Percentiles rank a stretch among this genome's conserved stretches.
phyloP scores from a whole-genome alignment of 2,888 invertebrate genomes.

The Trilocha varians region DNA sequence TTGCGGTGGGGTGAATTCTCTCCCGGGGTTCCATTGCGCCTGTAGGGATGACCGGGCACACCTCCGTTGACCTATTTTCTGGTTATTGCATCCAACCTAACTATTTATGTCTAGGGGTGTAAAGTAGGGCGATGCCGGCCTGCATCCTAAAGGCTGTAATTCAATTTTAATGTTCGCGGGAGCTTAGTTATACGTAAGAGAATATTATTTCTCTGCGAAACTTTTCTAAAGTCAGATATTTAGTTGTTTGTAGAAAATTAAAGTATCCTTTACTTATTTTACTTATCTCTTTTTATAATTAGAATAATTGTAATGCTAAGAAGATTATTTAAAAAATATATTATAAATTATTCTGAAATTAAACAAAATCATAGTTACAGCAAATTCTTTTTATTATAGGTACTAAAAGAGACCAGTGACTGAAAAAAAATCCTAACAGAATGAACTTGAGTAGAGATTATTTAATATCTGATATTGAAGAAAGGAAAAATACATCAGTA shows the following conservation, averaged over 20 bases:
- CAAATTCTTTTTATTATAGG: conserved; percentile 6
- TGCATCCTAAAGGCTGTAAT: conserved; percentile 42
- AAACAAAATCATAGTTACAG: conserved; percentile 18
- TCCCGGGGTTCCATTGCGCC: conserved; percentile 38
- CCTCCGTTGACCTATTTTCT: conserved; percentile 73
- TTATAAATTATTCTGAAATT: conserved; percentile 8
- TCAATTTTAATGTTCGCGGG: conserved; percentile 19
- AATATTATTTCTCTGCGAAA: not conserved
- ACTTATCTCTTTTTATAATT: no score
- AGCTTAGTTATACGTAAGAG: conserved; percentile 5
- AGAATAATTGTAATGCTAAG: no score
- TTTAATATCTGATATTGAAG: not conserved
- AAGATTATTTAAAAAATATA: no score
- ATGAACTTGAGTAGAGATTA: not conserved
- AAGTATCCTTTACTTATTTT: no score
- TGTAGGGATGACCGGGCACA: conserved; percentile 61
- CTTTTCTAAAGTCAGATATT: no score
- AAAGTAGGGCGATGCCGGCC: conserved; percentile 55
- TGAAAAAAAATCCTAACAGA: not conserved
- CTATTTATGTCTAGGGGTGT: conserved; percentile 63
- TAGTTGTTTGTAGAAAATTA: no score
- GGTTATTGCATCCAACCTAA: conserved; percentile 66
- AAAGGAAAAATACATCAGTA: conserved; percentile 32
- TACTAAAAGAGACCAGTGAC: not conserved
- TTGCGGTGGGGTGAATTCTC: not conserved